Conservation (phyloP, 2,888 invertebrate genomes). For the Uloborus plumipes region DNA sequence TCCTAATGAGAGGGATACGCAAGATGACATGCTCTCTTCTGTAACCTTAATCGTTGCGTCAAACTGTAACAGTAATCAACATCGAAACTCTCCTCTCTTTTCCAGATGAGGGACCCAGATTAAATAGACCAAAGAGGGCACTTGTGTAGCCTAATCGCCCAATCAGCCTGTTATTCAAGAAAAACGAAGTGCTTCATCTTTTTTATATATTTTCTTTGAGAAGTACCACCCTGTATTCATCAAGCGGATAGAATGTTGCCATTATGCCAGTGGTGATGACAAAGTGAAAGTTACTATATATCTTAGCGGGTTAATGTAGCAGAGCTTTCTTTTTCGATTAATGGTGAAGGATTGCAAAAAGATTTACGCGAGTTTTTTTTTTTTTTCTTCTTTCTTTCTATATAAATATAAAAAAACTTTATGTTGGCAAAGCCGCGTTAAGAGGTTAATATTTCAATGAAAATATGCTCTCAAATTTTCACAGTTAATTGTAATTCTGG, state of each 20-base stretch:
- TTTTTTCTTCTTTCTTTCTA: neutral
- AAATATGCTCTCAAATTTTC: too few species aligned
- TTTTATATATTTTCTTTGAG: conserved; percentile 5
- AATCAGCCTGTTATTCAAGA: conserved; percentile 35
- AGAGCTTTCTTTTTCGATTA: too few species aligned
- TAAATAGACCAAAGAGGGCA: conserved; percentile 40
- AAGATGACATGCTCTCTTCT: neutral
- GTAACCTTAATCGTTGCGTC: neutral
- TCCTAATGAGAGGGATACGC: conserved; percentile 26
- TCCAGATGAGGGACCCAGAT: conserved; percentile 33
- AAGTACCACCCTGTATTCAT: neutral
- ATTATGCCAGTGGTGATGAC: conserved; percentile 10
- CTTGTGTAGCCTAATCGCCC: conserved; percentile 47
- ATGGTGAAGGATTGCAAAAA: conserved; percentile 10
- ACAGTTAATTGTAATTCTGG: too few species aligned
- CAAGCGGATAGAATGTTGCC: conserved; percentile 34
- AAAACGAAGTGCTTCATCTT: conserved; percentile 12
- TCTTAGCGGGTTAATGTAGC: too few species aligned
- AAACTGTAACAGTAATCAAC: too few species aligned
- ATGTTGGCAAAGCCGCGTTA: too few species aligned
- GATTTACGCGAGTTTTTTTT: neutral
- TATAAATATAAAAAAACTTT: neutral
- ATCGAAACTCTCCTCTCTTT: neutral
- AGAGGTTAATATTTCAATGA: too few species aligned
- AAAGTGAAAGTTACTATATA: neutral